These are phyloP conservation scores for Channallabes apus DNA, from an alignment of 2,797 vertebrate species.

Conservation along the genomic window DNA sequence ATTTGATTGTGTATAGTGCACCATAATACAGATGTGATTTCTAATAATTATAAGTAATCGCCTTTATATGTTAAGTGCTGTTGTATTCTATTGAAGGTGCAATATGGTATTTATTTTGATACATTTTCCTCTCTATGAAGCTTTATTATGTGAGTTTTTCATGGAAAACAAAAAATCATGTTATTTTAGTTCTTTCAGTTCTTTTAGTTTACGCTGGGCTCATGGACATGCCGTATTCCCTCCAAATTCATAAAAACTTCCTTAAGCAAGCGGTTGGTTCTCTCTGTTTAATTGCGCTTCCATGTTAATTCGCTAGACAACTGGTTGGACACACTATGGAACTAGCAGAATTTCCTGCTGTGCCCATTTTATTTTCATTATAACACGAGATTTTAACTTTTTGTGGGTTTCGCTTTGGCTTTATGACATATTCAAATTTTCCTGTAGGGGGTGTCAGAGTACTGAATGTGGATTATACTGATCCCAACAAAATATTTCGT, in stretches of 20 bases:
- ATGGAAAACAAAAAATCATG: constrained; percentile 50
- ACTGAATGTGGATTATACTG: constrained; percentile 14
- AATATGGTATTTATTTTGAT: constrained; percentile 80
- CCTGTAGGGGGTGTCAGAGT: constrained; percentile 61
- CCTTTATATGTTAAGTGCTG: constrained; percentile 72
- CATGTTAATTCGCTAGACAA: constrained; percentile 62
- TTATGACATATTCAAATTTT: constrained; percentile 25
- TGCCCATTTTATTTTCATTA: constrained; percentile 45
- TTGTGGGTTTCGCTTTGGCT: constrained; percentile 23
- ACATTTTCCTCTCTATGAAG: constrained; percentile 66
- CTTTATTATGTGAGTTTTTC: constrained; percentile 65
- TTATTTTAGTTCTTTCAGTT: constrained; percentile 58
- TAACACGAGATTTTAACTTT: not conserved
- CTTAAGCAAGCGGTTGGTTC: constrained; percentile 66
- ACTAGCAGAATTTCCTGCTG: constrained; percentile 41
- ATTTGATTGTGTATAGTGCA: constrained; percentile 72
- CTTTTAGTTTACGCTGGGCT: constrained; percentile 57
- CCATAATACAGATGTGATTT: constrained; percentile 67
- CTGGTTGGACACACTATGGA: constrained; percentile 45
- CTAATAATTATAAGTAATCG: constrained; percentile 64
- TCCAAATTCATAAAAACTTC: constrained; percentile 71
- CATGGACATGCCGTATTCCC: constrained; percentile 57
- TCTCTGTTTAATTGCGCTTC: constrained; percentile 75
- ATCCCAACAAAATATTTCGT: constrained; percentile 20
- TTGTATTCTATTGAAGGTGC: constrained; percentile 78